Percentiles rank a stretch among this genome's conserved stretches.
Evolutionary conservation across 2,888 invertebrate genomes (phyloP).

Genomic region (Pardosa pseudoannulata): DNA sequence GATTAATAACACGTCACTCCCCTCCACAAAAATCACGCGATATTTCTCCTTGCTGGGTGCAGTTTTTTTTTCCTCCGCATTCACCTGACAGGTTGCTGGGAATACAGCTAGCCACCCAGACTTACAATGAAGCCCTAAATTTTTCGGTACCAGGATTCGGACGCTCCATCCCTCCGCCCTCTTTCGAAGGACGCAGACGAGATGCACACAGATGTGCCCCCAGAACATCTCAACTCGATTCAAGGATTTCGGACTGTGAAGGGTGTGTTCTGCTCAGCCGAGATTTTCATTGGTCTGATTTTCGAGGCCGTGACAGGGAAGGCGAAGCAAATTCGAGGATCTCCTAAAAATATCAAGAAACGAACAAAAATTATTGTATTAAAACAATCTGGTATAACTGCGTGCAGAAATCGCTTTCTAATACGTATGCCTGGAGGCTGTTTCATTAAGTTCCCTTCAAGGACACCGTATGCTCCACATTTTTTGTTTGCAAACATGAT

Average conservation of each 20-base stretch:
- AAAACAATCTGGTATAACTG: too few relatives aligned
- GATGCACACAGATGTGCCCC: background rate
- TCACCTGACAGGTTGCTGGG: background rate
- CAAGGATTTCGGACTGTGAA: background rate
- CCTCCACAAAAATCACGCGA: too few relatives aligned
- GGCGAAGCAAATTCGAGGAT: background rate
- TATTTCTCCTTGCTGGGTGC: too few relatives aligned
- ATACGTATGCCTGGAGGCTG: too few relatives aligned
- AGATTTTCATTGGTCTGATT: background rate
- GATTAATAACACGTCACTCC: too few relatives aligned
- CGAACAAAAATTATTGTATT: background rate
- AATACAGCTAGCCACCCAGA: background rate
- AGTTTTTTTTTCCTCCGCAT: background rate
- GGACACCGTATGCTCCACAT: too few relatives aligned
- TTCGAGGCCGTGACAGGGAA: conserved; percentile 1
- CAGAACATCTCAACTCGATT: background rate
- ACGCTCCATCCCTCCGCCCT: conserved; percentile 18
- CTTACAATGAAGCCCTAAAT: background rate
- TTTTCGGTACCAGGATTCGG: conserved; percentile 16
- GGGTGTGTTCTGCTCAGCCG: background rate
- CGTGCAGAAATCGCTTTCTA: too few relatives aligned
- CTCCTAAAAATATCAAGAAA: background rate
- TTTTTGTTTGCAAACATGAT: too few relatives aligned
- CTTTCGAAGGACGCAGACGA: conserved; percentile 11
- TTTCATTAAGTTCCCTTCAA: too few relatives aligned